Evolutionary conservation across 1,140 invertebrate genomes (phyloP).

Genomic region (Lethocerus indicus): DNA sequence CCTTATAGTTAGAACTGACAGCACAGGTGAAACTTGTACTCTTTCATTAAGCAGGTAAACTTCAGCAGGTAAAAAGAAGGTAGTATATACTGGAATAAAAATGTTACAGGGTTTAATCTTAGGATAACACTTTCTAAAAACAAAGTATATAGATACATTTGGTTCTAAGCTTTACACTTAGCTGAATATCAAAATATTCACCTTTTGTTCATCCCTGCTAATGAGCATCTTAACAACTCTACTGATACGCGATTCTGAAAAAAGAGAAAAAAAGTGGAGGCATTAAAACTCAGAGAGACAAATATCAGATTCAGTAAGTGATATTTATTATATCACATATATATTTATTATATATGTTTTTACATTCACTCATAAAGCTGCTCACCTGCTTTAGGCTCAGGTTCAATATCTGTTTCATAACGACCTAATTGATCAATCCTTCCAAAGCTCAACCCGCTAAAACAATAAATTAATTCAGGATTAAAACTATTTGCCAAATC

Average conservation of each 20-base stretch:
- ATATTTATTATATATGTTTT: background rate
- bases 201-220: slow-evolving; percentile 58
- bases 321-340: background rate
- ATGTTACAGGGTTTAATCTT: no score
- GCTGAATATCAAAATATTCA: no score
- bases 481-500: no score
- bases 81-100: no score
- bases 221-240: slow-evolving; percentile 61
- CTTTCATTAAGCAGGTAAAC: no score
- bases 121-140: no score
- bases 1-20: background rate
- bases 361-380: slow-evolving; percentile 4
- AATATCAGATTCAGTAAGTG: no score
- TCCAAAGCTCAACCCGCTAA: slow-evolving; percentile 57
- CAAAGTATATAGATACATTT: no score
- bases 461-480: slow-evolving; percentile 18
- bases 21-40: no score
- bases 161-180: no score
- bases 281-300: no score
- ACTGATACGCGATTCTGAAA: slow-evolving; percentile 35
- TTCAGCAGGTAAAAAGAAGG: no score
- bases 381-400: slow-evolving; percentile 47
- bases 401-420: slow-evolving; percentile 77
- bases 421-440: slow-evolving; percentile 69
- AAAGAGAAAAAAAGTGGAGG: slow-evolving; percentile 5